Percentiles rank a stretch among this genome's conserved stretches.
Evolutionary conservation across 1,140 invertebrate genomes (phyloP).

Genomic region (Nasonia longicornis): DNA sequence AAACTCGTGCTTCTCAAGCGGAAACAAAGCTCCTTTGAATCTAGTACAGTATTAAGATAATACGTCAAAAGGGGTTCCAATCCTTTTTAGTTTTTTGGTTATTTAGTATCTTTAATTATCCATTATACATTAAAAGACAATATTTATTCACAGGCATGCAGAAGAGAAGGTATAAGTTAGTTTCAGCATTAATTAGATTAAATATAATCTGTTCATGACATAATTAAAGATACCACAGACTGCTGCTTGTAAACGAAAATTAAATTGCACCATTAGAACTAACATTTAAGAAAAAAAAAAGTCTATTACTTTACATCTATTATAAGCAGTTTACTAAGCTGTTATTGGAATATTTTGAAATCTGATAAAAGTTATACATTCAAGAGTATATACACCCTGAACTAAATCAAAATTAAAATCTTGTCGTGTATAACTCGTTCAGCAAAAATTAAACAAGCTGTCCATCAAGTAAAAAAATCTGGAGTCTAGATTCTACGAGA

Average conservation of each 20-base stretch:
- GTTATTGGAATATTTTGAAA: neutral
- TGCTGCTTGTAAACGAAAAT: neutral
- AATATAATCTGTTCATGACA: neutral
- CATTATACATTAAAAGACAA: neutral
- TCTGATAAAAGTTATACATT: neutral
- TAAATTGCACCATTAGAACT: neutral
- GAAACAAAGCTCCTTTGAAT: neutral
- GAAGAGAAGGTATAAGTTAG: neutral
- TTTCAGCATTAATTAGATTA: neutral
- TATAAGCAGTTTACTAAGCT: neutral
- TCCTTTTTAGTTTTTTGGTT: neutral
- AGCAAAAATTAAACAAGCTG: neutral
- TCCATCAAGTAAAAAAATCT: neutral
- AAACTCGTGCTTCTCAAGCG: conserved; percentile 40
- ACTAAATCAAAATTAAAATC: too few relatives aligned
- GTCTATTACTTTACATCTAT: neutral
- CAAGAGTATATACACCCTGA: neutral
- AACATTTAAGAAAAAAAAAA: neutral
- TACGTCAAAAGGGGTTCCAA: neutral
- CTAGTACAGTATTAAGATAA: neutral
- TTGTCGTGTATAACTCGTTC: too few relatives aligned
- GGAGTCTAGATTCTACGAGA: conserved; percentile 9
- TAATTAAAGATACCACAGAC: conserved; percentile 9
- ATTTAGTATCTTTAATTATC: conserved; percentile 20
- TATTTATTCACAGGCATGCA: neutral